phyloP scores from a whole-genome alignment of 2,113 vertebrate species.

The Chlorocebus sabaeus region DNA sequence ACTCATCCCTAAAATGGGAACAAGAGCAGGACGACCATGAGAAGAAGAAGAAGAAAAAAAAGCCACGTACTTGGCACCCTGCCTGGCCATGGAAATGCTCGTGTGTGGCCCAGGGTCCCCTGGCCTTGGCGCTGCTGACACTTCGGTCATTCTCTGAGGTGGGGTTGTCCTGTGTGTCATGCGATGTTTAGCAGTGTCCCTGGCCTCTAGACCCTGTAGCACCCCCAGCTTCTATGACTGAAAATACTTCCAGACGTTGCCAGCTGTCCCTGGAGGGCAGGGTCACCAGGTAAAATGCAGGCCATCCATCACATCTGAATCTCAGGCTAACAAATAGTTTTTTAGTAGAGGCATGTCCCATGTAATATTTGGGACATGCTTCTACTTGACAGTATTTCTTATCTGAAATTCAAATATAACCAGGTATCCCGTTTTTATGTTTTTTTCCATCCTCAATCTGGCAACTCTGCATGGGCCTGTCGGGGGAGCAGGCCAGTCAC shows the following conservation, averaged over 20 bases:
- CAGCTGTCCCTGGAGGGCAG: not conserved
- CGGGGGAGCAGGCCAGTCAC: no score
- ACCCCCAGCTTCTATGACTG: not conserved
- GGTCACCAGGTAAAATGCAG: not conserved
- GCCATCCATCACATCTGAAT: not conserved
- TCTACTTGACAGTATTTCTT: not conserved
- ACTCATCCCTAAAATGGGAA: not conserved
- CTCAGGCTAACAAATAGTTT: not conserved
- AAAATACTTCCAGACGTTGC: not conserved
- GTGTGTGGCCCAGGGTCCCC: accelerated
- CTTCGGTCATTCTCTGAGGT: accelerated
- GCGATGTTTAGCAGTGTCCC: not conserved
- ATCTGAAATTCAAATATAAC: not conserved
- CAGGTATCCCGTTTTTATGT: not conserved
- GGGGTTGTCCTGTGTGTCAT: accelerated
- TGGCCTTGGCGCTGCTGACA: accelerated
- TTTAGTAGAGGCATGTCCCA: not conserved
- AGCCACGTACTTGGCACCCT: not conserved
- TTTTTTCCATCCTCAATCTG: not conserved
- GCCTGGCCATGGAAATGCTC: accelerated
- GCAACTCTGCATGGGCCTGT: not conserved
- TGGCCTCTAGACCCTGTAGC: not conserved
- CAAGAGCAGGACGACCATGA: accelerated
- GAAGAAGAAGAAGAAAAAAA: not conserved
- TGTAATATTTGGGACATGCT: not conserved